These are phyloP conservation scores for Thrips palmi DNA, from an alignment of 1,140 invertebrate species.

Conservation along the genomic window DNA sequence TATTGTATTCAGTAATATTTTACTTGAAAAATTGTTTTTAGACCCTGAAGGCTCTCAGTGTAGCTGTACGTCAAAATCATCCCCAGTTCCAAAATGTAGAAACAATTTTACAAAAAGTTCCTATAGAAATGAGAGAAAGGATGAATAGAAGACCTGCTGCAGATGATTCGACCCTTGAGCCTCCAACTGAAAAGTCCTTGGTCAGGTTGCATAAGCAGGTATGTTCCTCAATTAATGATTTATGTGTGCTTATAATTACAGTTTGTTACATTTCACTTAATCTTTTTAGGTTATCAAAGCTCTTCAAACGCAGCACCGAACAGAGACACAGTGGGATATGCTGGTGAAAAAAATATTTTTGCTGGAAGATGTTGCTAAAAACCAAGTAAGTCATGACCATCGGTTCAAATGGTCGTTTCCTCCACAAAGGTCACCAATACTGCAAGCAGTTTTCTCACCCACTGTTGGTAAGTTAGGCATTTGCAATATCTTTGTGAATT, in stretches of 20 bases:
- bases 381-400: slow-evolving; percentile 52
- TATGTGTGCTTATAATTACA: background rate
- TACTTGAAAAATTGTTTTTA: background rate
- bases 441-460: slow-evolving; percentile 41
- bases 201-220: slow-evolving; percentile 62
- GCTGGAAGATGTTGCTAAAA: slow-evolving; percentile 75
- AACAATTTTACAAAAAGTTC: slow-evolving; percentile 77
- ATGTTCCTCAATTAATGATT: slow-evolving; percentile 6
- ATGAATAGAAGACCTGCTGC: slow-evolving; percentile 40
- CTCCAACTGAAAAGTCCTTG: slow-evolving; percentile 61
- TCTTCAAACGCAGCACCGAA: slow-evolving; percentile 70
- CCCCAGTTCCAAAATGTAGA: slow-evolving; percentile 37
- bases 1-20: background rate
- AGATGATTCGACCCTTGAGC: slow-evolving; percentile 44
- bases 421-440: slow-evolving; percentile 29
- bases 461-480: slow-evolving; percentile 40
- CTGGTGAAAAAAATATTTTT: slow-evolving; percentile 61
- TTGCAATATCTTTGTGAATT: too few relatives aligned
- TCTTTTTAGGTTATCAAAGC: slow-evolving; percentile 52
- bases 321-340: slow-evolving; percentile 81
- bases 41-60: background rate
- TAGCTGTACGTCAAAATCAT: background rate
- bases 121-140: slow-evolving; percentile 49
- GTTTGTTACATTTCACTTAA: background rate
- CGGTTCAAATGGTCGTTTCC: slow-evolving; percentile 64